Evolutionary conservation across 2,888 invertebrate species (phyloP).

Genomic region (Orthonychiurus folsomi): DNA sequence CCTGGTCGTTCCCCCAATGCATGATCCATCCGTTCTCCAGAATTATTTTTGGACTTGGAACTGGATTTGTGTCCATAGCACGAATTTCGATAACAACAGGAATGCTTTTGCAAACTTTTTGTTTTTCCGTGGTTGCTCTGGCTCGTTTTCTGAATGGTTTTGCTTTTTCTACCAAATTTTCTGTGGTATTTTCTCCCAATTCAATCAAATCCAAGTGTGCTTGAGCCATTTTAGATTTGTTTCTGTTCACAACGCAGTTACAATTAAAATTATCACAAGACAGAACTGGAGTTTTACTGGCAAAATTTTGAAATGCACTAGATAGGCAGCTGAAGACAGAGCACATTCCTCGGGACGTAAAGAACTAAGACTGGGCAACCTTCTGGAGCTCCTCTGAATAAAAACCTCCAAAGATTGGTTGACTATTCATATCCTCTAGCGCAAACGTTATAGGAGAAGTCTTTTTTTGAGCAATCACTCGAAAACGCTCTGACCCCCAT

Average conservation of each 20-base stretch:
- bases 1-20: not conserved
- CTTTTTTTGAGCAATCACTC: conserved; percentile 8
- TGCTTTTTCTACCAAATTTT: not conserved
- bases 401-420: conserved; percentile 13
- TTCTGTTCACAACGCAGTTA: not conserved
- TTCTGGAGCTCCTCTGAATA: conserved; percentile 14
- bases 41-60: not conserved
- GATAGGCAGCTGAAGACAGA: not conserved
- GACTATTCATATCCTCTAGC: conserved; percentile 4
- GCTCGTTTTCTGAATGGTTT: not conserved
- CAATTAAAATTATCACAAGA: not conserved
- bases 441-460: conserved; percentile 16
- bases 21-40: conserved; percentile 6
- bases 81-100: not conserved
- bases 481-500: conserved; percentile 8
- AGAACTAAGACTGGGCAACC: too few relatives aligned
- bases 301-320: not conserved
- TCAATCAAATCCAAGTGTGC: not conserved
- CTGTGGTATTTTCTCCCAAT: not conserved
- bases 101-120: not conserved
- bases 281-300: not conserved
- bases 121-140: not conserved
- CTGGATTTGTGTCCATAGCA: not conserved
- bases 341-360: too few relatives aligned
- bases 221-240: not conserved